Base-by-base conservation (phyloP, 2,113 vertebrate species). In the Perca schrenkii region DNA sequence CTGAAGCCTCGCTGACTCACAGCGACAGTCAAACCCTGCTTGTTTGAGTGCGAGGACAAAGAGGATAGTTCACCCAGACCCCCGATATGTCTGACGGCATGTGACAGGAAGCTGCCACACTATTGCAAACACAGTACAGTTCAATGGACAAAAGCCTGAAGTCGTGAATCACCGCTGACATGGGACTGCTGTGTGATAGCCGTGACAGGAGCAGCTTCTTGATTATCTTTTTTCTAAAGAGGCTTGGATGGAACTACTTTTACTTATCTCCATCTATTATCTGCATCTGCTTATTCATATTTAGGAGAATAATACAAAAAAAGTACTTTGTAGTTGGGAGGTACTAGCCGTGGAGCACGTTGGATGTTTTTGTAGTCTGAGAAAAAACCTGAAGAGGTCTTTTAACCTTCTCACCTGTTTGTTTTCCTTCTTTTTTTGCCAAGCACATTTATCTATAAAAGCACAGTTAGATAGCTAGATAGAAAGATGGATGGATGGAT, bases 81-180 rank as follows among this genome's bases (percentile, higher is more conserved):
- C n/a, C n/a, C 3, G 14, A 56, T 0, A 31, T 21, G 57, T 73
- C 70, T 73, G 54, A 74, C 8, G 65, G 19, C 49, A 34, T 68
- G 50, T 74, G 83, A 86, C 83, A 84, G 84, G 66, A 76, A 69
- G 66, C 83, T 66, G 79, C 72, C 57, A 65, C 50, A 12, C 15
- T 16, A 19, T 36, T 31, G 74, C 67, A 50, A 66, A 46, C 36
- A 47, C 64, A 22, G 21, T 5, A 17, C 65, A 64, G 65, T 22
- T 69, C 66, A 58, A 13, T 65, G 67, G 63, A 85, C 65, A 50
- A 56, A 65, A 79, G 61, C 34, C 62, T 7, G 40, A 40, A 74
- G 22, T 34, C 1, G 31, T 36, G 71, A 0, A 19, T 79, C 64
- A 58, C 8, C 0, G 3, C 77, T 60, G 43, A 54, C 47, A n/a